Evolutionary conservation across 2,888 invertebrate species (phyloP).

Genomic region (Saturnia japonica): DNA sequence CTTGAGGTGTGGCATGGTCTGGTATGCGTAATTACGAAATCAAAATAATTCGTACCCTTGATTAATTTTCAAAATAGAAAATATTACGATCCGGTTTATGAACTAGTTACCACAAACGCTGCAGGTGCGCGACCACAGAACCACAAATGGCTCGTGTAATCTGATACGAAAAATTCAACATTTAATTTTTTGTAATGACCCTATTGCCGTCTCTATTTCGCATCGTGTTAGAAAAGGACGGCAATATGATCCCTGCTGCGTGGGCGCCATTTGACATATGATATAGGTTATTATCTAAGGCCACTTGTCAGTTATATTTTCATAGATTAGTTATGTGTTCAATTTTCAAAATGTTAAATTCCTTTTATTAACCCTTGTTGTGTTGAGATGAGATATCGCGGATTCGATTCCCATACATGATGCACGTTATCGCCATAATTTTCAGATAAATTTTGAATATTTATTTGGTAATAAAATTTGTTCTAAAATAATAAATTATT

Average conservation of each 20-base stretch:
- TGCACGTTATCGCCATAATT: neutral
- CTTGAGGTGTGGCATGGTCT: no score
- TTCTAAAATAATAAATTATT: no score
- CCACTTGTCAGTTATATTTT: neutral
- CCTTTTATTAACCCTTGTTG: neutral
- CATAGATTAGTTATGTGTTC: neutral
- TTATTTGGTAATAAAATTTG: no score
- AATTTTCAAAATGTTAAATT: neutral
- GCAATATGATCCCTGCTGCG: neutral
- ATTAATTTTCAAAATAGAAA: neutral
- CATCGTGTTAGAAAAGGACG: neutral
- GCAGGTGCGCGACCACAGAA: neutral
- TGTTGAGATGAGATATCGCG: neutral
- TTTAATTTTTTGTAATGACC: neutral
- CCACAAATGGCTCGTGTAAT: neutral
- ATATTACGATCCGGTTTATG: neutral
- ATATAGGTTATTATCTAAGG: conserved; percentile 11
- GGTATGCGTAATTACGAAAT: no score
- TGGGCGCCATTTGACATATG: conserved; percentile 10
- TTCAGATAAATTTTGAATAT: neutral
- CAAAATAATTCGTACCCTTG: neutral
- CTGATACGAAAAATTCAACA: neutral
- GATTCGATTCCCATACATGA: neutral
- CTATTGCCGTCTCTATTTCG: neutral
- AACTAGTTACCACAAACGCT: neutral